Conservation (phyloP, 1,140 invertebrate species). For the Drosophila persimilis region DNA sequence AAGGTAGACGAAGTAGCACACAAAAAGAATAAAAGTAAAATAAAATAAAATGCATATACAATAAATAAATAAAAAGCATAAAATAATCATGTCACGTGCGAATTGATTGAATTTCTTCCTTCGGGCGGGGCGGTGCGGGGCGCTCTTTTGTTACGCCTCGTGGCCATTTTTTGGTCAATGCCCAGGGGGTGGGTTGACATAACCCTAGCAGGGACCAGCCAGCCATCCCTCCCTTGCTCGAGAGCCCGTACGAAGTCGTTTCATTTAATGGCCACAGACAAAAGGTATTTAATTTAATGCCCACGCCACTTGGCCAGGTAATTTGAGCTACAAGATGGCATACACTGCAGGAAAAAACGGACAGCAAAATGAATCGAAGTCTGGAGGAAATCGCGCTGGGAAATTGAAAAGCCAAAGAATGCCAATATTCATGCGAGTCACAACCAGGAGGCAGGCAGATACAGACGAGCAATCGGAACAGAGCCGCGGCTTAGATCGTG, state of each 20-base stretch:
- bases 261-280: slow-evolving; percentile 70
- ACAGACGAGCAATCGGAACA: slow-evolving; percentile 30
- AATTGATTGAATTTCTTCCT: slow-evolving; percentile 75
- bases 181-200: slow-evolving; percentile 6
- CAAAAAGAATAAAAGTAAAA: slow-evolving; percentile 40
- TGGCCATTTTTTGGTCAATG: slow-evolving; percentile 27
- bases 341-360: slow-evolving; percentile 36
- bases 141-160: slow-evolving; percentile 52
- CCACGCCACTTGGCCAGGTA: slow-evolving; percentile 67
- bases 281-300: slow-evolving; percentile 79
- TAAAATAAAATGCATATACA: slow-evolving; percentile 65
- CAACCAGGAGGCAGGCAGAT: slow-evolving; percentile 49
- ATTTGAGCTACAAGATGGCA: slow-evolving; percentile 65
- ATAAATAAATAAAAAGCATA: slow-evolving; percentile 66
- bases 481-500: slow-evolving; percentile 67
- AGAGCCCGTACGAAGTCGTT: slow-evolving; percentile 35
- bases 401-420: slow-evolving; percentile 63
- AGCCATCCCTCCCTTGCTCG: too few species aligned
- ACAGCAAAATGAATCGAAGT: slow-evolving; percentile 2
- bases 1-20: slow-evolving; percentile 8
- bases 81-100: slow-evolving; percentile 79
- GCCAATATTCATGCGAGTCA: slow-evolving; percentile 68
- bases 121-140: slow-evolving; percentile 10
- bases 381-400: not conserved
- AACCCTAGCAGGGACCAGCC: slow-evolving; percentile 1